Base-by-base conservation (phyloP, 2,888 invertebrate species). In the Omphaloscelis lunosa region DNA sequence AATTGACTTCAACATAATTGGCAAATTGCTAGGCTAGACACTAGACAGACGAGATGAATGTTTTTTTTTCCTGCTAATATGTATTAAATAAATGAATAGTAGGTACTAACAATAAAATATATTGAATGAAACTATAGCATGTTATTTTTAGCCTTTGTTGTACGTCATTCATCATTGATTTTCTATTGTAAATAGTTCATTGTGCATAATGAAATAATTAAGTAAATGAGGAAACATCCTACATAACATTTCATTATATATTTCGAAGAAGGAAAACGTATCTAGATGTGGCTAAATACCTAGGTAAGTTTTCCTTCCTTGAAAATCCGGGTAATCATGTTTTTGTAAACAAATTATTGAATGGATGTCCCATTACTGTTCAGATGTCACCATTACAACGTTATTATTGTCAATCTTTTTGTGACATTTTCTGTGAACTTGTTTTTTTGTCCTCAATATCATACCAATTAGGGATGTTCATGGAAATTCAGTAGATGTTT, bases 391-490 rank as follows among this genome's bases (percentile, higher is more conserved):
- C 45, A 48, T 39, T 4, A 62, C 8, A 70, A 70, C 29, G n/a
- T 27, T 45, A 53, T 61, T 41, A 15, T 17, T 34, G 2, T 39
- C 7, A n/a, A 3, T 39, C 27, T 56, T 62, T 79, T 77, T 56
- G 23, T 2, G 56, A n/a, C 27, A 23, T 29, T 79, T 70, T 56
- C 62, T 39, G 8, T 6, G 62, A 70, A 70, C n/a, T 29, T 56
- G 48, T 69, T 77, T 70, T 70, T 62, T 70, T 23, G n/a, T 29
- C 29, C 20, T 79, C 45, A 45, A 63, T 15, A 29, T 45, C 27
- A 20, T 27, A 27, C 5, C 15, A 79, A 56, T 45, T 61, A 78
- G 1, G 29, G 8, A 41, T 45, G 17, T 68, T 77, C 34, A n/a
- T 34, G 41, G 66, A 41, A n/a, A 34, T 29, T 51, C 34, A 20